Evolutionary conservation across 2,888 invertebrate species (phyloP), one percentile per base, ranked within the genome.

Genomic region (Tetrapedia diversipes): DNA sequence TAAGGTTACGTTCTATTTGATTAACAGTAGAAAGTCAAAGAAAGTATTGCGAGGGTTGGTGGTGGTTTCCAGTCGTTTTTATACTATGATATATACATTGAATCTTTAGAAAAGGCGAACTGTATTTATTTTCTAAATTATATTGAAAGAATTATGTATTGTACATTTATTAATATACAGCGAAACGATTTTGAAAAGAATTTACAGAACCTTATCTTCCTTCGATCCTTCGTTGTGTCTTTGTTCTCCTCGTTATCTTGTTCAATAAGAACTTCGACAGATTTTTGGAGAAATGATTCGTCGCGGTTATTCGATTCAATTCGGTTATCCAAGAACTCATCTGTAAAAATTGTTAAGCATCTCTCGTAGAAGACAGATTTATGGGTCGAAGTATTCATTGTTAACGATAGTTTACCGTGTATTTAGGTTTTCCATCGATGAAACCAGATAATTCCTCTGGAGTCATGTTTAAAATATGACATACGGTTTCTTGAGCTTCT

Each of bases 391-490:
- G 3, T 22, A n/a, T 45, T 4, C 29, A 56, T 32, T 1, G 0
- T n/a, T 19, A 39, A 7, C 1, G 27, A 32, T 2, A 45, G 27
- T 10, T 53, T 81, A 86, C 86, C 66, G 73, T 68, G 51, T 74
- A 68, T 10, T 64, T 8, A 10, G 81, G n/a, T 43, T 63, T 70
- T 34, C 74, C 83, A 29, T 83, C 84, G 47, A 87, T 81, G 27
- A 87, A 84, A 34, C 80, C 80, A 10, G 83, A 80, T 16, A 87
- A 65, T 66, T 87, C 79, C 24, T 77, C 77, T 4, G 84, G 87
- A n/a, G 87, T 86, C 67, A 87, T 86, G 34, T 87, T 87, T 37
- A 87, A 81, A 77, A 87, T 87, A 54, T 79, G 72, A 34, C 87
- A 86, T 4, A 86, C 86, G n/a, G 85, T 84, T 70, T 85, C 77